These are phyloP conservation scores for Tuta absoluta DNA, from an alignment of 2,888 invertebrate species.

Conservation along the genomic window DNA sequence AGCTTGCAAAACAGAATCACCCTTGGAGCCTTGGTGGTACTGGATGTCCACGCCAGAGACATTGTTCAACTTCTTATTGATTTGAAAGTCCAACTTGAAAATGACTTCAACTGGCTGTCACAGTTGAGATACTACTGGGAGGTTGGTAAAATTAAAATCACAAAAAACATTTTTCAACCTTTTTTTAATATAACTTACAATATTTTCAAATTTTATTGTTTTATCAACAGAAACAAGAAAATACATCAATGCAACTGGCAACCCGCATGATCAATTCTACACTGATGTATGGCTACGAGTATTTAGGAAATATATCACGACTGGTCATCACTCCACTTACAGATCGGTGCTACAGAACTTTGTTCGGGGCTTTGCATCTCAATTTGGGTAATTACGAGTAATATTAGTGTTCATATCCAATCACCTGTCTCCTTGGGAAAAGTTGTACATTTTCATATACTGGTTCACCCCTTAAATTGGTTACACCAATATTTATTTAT, in stretches of 20 bases:
- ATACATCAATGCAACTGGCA: conserved; percentile 76
- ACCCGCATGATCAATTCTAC: conserved; percentile 95
- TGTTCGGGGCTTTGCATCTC: conserved; percentile 94
- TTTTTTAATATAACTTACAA: not conserved
- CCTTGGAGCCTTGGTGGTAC: conserved; percentile 92
- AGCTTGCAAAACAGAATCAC: conserved; percentile 93
- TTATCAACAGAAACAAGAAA: conserved; percentile 72
- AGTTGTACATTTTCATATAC: too few species aligned
- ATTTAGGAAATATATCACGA: conserved; percentile 93
- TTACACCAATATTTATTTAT: too few species aligned
- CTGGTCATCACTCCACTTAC: conserved; percentile 97
- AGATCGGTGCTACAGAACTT: conserved; percentile 94
- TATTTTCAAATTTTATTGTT: not conserved
- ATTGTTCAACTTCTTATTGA: conserved; percentile 86
- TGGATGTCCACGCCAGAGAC: conserved; percentile 96
- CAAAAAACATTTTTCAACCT: not conserved
- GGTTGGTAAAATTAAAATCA: conserved; percentile 56
- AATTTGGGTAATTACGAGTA: conserved; percentile 87
- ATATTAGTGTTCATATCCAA: too few species aligned
- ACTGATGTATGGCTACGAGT: conserved; percentile 95
- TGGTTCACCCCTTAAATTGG: too few species aligned
- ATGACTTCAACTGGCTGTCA: conserved; percentile 94
- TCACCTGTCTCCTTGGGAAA: too few species aligned
- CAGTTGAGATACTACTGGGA: conserved; percentile 92
- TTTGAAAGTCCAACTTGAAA: conserved; percentile 83